These are phyloP conservation scores for Eulemur mongoz DNA, from an alignment of 2,797 vertebrate species.

Conservation along the genomic window DNA sequence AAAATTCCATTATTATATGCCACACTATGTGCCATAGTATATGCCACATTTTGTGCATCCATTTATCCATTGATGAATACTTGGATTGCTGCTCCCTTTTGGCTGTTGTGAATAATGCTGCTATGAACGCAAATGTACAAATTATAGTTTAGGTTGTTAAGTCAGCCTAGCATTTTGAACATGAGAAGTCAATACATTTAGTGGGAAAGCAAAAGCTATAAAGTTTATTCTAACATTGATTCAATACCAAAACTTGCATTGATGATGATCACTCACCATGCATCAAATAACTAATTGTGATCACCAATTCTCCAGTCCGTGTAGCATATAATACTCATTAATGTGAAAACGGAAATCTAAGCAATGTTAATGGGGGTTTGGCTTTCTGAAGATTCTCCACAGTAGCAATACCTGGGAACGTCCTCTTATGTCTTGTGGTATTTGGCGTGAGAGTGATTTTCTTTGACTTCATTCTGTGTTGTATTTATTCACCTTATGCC, in stretches of 20 bases:
- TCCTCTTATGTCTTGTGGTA: background rate
- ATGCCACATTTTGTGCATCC: background rate
- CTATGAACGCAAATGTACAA: background rate
- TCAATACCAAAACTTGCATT: background rate
- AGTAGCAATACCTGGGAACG: constrained; percentile 24
- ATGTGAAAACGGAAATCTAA: background rate
- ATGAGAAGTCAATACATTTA: background rate
- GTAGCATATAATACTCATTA: background rate
- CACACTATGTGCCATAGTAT: background rate
- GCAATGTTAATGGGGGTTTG: background rate
- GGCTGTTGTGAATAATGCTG: background rate
- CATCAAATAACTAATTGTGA: background rate
- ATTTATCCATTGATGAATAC: background rate
- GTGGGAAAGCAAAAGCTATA: background rate
- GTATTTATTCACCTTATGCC: constrained; percentile 58
- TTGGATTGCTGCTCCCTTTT: background rate
- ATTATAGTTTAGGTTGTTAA: background rate
- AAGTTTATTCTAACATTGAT: background rate
- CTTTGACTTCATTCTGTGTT: constrained; percentile 43
- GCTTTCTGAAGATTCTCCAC: background rate
- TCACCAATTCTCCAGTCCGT: background rate
- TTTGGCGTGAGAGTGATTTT: constrained; percentile 48
- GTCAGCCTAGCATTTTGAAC: background rate
- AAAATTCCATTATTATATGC: background rate
- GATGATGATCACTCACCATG: background rate